Base-by-base conservation (phyloP, 1,140 invertebrate genomes). In the Artemia franciscana region DNA sequence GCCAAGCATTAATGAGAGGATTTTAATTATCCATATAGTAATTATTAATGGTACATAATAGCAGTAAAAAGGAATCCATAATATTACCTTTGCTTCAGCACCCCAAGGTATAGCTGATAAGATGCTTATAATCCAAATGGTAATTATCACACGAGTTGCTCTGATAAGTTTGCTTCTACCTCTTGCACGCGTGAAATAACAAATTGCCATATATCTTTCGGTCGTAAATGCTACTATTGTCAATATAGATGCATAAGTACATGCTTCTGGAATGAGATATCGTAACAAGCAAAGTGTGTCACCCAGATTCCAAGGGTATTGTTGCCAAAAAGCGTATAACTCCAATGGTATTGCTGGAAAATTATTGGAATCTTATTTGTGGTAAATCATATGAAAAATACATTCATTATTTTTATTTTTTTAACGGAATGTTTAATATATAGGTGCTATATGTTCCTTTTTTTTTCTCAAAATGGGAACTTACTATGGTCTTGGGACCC, bases 221-320 rank as follows among this genome's bases (percentile, higher is more conserved):
- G 60, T 62, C 3, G 60, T 62, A 62, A 62, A 62, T 28, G 60
- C 60, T 12, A 62, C 60, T 18, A 62, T 62, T 15, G 60, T 62
- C 60, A 62, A 57, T 12, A 62, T 62, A 2, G 60, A 62, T 1
- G 60, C 60, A 26, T 62, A 58, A n/a, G 60, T 58, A 18, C 39
- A 51, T 15, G 39, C 39, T 78, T 91, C 88, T 3, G 85, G 85
- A 24, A 91, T 78, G 59, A 91, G 81, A 0, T 86, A 84, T 58
- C 89, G 79, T 57, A 90, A 75, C 73, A 89, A 88, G 74, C 91
- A 94, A 66, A 91, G 82, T 2, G 78, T 76, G 56, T 83, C 77
- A 0, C 90, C 90, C 58, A 92, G 79, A 30, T 78, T 74, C 84
- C 87, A 93, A 0, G 91, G 91, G 75, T 94, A 95, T 70, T 92